Base-by-base conservation (phyloP, 2,113 vertebrate genomes). In the Caloenas nicobarica region DNA sequence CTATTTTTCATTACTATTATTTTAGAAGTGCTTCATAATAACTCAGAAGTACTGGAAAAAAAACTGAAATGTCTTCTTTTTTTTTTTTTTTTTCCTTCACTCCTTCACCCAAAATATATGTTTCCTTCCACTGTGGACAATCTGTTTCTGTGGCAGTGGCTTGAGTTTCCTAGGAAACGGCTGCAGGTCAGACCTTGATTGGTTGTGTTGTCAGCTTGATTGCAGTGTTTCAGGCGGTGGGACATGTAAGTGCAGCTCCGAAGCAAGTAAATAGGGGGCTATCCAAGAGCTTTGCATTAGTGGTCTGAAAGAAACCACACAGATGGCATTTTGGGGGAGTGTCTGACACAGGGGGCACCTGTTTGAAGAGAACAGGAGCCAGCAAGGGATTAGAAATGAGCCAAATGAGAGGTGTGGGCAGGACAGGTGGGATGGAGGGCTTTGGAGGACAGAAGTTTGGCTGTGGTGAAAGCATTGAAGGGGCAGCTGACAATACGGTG, bases 151-250 rank as follows among this genome's bases (percentile, higher is more conserved):
- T 96, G 95, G 87, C 93, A 95, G 93, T 95, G 91, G 90, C 84
- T 96, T 86, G 92, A 46, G 96, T 97, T 97, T 95, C 95, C 97
- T 95, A 93, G 97, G 96, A 95, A 97, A 97, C 96, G 54, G 69
- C 94, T 95, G 90, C 94, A 96, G 96, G 95, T 96, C 93, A 96
- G 91, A 86, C 95, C 93, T 96, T 96, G 96, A 97, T 96, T 97
- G 96, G 96, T 96, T 97, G 86, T 96, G 95, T 96, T 96, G 92
- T 95, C 94, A 95, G 89, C 94, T 96, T 97, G 97, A 97, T 97
- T 97, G 97, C 96, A 95, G 97, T 92, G 96, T 96, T 95, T 97
- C 96, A 96, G 89, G 80, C 56, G 5, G 87, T 89, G 93, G 85
- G 95, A 95, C 92, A 94, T 93, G 90, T 94, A 94, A 96, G 95